These are phyloP conservation scores for Anguilla japonica DNA, from an alignment of 2,113 vertebrate genomes.

Conservation along the genomic window DNA sequence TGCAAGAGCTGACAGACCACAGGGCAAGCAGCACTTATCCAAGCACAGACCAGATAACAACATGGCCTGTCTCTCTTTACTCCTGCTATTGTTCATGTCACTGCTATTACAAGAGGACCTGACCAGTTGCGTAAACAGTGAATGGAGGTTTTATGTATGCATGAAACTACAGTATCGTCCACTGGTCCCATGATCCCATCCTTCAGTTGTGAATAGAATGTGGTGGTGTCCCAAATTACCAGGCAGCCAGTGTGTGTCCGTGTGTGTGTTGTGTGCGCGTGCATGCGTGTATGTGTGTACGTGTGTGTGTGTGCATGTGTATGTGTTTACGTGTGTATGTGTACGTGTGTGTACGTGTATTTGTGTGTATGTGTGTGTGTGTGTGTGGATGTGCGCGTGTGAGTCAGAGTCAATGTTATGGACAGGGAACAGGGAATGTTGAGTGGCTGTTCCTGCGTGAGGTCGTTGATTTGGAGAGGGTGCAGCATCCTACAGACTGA, in stretches of 20 bases:
- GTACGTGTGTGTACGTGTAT: no score
- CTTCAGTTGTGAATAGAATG: not conserved
- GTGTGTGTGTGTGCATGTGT: not conserved
- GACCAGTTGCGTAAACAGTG: not conserved
- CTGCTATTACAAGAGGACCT: not conserved
- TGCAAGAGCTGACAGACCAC: not conserved
- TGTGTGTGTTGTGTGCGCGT: not conserved
- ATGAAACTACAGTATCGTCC: not conserved
- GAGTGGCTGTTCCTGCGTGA: not conserved
- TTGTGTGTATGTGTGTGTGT: no score
- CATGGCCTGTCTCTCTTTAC: not conserved
- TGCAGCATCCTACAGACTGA: not conserved
- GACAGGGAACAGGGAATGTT: not conserved
- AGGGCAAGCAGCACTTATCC: not conserved
- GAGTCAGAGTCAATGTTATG: no score
- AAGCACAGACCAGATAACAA: slow-evolving; percentile 3
- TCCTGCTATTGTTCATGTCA: not conserved
- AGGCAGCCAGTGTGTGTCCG: not conserved
- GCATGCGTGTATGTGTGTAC: not conserved
- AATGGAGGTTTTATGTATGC: not conserved
- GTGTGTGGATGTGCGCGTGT: no score
- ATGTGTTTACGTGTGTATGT: not conserved
- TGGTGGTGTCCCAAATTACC: not conserved
- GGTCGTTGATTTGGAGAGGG: not conserved
- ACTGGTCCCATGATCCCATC: not conserved